Evolutionary conservation across 2,888 invertebrate species (phyloP).

Genomic region (Schrankia costaestrigalis): DNA sequence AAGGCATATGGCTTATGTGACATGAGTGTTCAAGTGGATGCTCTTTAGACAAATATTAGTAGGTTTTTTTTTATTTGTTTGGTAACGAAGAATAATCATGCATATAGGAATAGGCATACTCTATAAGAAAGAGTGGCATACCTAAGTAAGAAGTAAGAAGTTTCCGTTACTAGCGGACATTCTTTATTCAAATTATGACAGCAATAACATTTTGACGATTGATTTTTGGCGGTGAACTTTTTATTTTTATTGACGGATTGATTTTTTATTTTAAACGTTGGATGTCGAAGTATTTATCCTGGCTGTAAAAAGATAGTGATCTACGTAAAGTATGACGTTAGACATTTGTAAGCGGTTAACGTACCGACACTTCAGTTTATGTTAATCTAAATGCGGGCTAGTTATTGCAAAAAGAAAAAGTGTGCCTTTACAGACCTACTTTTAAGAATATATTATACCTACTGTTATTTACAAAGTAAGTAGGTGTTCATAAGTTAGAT

Average conservation of each 20-base stretch:
- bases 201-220: no score
- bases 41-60: constrained; percentile 9
- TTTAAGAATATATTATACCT: constrained; percentile 19
- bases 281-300: constrained; percentile 18
- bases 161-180: no score
- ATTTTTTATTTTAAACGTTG: no score
- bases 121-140: no score
- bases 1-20: constrained; percentile 24
- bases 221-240: no score
- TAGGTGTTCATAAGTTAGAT: no score
- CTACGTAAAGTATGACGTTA: constrained; percentile 39
- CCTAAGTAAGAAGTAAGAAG: no score
- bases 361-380: constrained; percentile 44
- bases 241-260: no score
- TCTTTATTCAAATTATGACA: constrained; percentile 15
- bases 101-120: no score
- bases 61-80: constrained; percentile 8
- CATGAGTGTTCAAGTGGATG: constrained; percentile 27
- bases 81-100: no score
- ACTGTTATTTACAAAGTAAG: no score
- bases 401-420: constrained; percentile 39
- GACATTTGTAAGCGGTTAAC: constrained; percentile 53
- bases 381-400: constrained; percentile 48
- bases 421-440: constrained; percentile 26
- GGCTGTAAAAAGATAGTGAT: constrained; percentile 35